Conservation (phyloP, 1,140 invertebrate species). For the Polyergus mexicanus region DNA sequence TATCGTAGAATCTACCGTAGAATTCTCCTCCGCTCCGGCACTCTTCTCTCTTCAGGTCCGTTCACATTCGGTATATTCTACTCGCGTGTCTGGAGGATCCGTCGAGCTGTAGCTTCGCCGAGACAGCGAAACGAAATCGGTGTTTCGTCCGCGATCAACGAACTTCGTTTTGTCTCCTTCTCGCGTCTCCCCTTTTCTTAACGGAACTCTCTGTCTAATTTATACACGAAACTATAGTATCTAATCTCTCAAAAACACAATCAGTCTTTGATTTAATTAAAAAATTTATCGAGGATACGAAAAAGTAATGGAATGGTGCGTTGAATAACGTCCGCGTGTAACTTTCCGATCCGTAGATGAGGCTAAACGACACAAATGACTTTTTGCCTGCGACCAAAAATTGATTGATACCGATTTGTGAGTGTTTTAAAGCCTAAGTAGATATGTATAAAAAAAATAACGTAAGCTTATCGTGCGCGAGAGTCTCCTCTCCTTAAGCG, state of each 20-base stretch:
- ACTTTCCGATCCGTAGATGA: conserved; percentile 18
- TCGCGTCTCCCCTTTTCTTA: neutral
- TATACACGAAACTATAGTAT: neutral
- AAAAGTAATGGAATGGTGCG: neutral
- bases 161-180: neutral
- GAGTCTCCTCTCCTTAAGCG: neutral
- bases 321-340: neutral
- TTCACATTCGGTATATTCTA: neutral
- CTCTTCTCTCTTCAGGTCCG: neutral
- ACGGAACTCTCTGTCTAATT: neutral
- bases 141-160: neutral
- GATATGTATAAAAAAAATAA: conserved; percentile 41
- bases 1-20: neutral
- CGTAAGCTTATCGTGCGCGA: conserved; percentile 36
- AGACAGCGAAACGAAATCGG: neutral
- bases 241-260: neutral
- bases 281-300: neutral
- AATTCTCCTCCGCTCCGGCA: neutral
- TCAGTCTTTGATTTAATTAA: neutral
- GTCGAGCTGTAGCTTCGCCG: neutral
- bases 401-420: conserved; percentile 8
- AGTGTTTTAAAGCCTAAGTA: conserved; percentile 36
- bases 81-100: neutral
- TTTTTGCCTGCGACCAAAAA: conserved; percentile 31
- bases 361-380: conserved; percentile 22